Base-by-base conservation (phyloP, 30 jellyfish, hydroid and myxozoan genomes). In the Chironex yamaguchii region DNA sequence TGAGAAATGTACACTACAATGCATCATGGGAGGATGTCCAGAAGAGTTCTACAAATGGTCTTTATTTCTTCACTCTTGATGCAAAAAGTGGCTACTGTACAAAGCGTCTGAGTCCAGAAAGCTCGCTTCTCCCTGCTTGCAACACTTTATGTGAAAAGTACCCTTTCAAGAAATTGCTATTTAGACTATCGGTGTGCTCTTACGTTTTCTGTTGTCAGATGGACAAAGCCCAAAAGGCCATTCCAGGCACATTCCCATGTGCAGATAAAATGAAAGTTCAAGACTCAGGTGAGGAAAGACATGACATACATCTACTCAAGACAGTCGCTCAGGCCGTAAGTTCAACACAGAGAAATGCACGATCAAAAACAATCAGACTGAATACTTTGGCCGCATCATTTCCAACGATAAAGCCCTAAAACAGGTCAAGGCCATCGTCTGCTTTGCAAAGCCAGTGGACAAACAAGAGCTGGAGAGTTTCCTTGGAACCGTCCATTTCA, bases 231-330 rank as follows among this genome's bases (percentile, higher is more conserved):
- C 13, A 42, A 6, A 42, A 42, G 17, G 82, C 62, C 54, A 68
- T 68, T 68, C 54, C 82, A 17, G 89, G 89, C 20, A 76, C 83
- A 1, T 76, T 76, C 42, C 89, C 62, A 22, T 76, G 89, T 76
- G 85, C 63, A 28, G 83, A 76, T 76, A 82, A 76, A 24, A 71
- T 50, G 67, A 76, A 76, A 50, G 83, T 76, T 22, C 82, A 53
- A 50, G 29, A 82, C 89, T 76, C 89, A 52, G 52, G 64, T 3
- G 89, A 76, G 62, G 89, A 76, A 76, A 71, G 83, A 27, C 89
- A 76, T 76, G 89, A 76, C 48, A 76, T 76, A 21, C 83, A 50
- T 52, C 83, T 76, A 17, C 89, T 76, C 24, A 82, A 76, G 50
- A 76, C 89, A 49, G 89, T 52, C 35, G 33, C 52, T 12, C 83